Conservation (phyloP, 2,888 invertebrate genomes). For the Lysandra bellargus region DNA sequence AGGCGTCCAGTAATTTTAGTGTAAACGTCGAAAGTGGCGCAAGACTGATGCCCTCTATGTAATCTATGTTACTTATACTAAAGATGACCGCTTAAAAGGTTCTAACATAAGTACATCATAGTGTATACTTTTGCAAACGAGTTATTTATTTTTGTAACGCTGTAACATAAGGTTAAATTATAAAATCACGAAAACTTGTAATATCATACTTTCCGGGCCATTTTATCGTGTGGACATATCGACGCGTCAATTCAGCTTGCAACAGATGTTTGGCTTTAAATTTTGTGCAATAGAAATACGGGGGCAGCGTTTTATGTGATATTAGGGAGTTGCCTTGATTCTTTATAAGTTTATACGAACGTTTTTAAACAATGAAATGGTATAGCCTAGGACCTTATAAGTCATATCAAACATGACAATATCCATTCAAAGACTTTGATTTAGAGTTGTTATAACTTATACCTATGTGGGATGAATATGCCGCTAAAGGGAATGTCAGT, state of each 20-base stretch:
- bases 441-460: too few relatives aligned
- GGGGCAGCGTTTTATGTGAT: conserved; percentile 73
- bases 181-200: conserved; percentile 25
- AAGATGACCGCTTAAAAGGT: conserved; percentile 37
- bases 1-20: conserved; percentile 16
- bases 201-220: conserved; percentile 26
- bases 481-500: too few relatives aligned
- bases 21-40: conserved; percentile 35
- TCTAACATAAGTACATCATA: conserved; percentile 40
- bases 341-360: conserved; percentile 38
- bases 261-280: conserved; percentile 45
- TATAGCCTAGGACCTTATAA: too few relatives aligned
- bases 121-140: conserved; percentile 55
- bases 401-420: too few relatives aligned
- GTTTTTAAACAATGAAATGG: neutral
- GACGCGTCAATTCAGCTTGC: conserved; percentile 59
- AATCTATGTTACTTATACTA: conserved; percentile 40
- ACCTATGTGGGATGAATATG: neutral
- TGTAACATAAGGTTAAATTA: conserved; percentile 41
- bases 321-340: conserved; percentile 59
- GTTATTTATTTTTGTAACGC: conserved; percentile 68
- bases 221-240: conserved; percentile 61
- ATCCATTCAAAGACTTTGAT: too few relatives aligned
- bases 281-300: conserved; percentile 54
- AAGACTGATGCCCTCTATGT: conserved; percentile 49